These are phyloP conservation scores for Triplophysa bombifrons DNA, from an alignment of 2,797 vertebrate species.

Conservation along the genomic window DNA sequence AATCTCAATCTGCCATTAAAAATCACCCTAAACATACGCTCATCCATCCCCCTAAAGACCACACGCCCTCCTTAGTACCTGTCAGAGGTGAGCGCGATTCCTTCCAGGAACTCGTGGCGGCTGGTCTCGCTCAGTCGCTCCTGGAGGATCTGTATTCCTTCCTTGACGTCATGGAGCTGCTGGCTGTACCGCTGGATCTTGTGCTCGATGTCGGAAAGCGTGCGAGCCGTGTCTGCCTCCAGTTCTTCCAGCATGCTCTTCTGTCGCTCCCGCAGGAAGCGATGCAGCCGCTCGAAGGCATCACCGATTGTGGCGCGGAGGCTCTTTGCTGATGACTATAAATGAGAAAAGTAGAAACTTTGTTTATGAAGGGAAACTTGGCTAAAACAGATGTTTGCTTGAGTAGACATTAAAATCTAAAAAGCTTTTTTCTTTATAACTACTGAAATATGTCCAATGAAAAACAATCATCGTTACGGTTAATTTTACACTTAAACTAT, in stretches of 20 bases:
- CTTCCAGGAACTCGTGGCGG: slow-evolving; percentile 88
- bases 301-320: slow-evolving; percentile 91
- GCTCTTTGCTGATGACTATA: slow-evolving; percentile 92
- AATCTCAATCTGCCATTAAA: slow-evolving; percentile 48
- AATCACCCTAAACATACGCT: slow-evolving; percentile 25
- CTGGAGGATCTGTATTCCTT: slow-evolving; percentile 95
- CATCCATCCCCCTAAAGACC: background rate
- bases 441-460: too few species aligned
- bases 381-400: background rate
- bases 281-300: slow-evolving; percentile 91
- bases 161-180: slow-evolving; percentile 94
- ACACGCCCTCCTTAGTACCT: slow-evolving; percentile 71
- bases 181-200: slow-evolving; percentile 97
- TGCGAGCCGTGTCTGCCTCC: slow-evolving; percentile 91
- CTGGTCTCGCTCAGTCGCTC: slow-evolving; percentile 88
- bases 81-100: slow-evolving; percentile 88
- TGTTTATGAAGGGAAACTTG: background rate
- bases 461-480: too few species aligned
- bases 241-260: slow-evolving; percentile 98
- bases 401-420: background rate
- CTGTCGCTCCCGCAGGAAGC: slow-evolving; percentile 92
- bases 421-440: background rate
- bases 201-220: slow-evolving; percentile 92
- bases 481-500: too few species aligned
- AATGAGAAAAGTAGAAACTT: background rate